These are phyloP conservation scores for Lytechinus pictus DNA, from an alignment of 35 echinoderm and acorn worm species.

Conservation along the genomic window DNA sequence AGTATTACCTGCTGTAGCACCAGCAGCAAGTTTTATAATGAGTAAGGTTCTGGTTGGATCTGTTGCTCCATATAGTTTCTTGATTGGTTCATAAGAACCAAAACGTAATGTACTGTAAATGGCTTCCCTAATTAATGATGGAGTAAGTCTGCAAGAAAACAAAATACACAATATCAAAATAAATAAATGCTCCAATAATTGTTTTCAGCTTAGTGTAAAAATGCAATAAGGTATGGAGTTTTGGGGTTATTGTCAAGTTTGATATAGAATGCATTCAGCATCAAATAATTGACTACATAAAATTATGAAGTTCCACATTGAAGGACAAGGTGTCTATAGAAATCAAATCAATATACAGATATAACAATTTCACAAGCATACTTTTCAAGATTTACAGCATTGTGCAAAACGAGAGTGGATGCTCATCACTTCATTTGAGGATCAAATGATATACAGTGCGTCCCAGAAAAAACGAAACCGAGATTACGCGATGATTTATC, in stretches of 20 bases:
- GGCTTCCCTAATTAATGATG: slow-evolving; percentile 73
- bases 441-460: too few species aligned
- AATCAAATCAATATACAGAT: too few species aligned
- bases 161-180: too few species aligned
- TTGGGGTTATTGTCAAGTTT: neutral
- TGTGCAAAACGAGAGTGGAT: too few species aligned
- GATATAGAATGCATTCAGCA: neutral
- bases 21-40: slow-evolving; percentile 68
- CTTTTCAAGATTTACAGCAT: too few species aligned
- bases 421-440: too few species aligned
- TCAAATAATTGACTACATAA: neutral
- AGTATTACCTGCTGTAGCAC: slow-evolving; percentile 62
- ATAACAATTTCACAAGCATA: too few species aligned
- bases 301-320: too few species aligned
- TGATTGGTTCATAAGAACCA: slow-evolving; percentile 85
- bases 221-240: neutral
- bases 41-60: slow-evolving; percentile 77
- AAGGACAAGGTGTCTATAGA: too few species aligned
- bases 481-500: too few species aligned
- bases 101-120: slow-evolving; percentile 76
- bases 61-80: slow-evolving; percentile 69
- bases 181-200: neutral
- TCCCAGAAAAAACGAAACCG: too few species aligned
- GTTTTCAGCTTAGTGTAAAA: neutral
- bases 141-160: slow-evolving; percentile 50